A percentile compares a stretch with the other conserved stretches of the same genome.
These are phyloP conservation scores for Caenorhabditis afra DNA, from an alignment of 2,888 invertebrate species.

Conservation along the genomic window DNA sequence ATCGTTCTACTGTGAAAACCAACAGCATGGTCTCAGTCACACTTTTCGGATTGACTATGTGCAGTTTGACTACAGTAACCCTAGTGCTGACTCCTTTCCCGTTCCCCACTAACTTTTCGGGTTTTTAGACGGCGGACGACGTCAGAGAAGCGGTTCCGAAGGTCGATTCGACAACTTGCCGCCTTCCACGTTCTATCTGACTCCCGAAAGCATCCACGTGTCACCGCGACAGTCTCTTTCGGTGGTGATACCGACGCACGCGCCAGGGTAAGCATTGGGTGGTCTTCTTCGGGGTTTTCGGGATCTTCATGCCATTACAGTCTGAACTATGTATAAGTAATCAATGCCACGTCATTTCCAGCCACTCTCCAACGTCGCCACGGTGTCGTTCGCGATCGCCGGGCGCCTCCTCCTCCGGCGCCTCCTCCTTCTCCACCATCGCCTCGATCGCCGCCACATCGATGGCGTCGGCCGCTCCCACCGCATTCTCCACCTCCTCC, in stretches of 20 bases:
- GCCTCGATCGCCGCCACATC: conserved; percentile 51
- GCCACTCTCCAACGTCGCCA: conserved; percentile 30
- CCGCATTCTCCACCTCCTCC: conserved; percentile 30
- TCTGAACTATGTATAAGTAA: no score
- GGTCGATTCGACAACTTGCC: conserved; percentile 44
- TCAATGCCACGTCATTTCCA: no score
- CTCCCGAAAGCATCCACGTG: conserved; percentile 26
- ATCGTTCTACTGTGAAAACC: not conserved
- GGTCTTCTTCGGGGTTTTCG: not conserved
- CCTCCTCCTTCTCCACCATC: conserved; percentile 35
- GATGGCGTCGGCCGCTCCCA: conserved; percentile 36
- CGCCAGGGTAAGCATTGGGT: conserved; percentile 29
- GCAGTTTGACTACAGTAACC: not conserved
- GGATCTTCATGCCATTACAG: no score
- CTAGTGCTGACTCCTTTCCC: no score
- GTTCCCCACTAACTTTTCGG: no score
- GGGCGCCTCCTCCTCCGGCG: conserved; percentile 21
- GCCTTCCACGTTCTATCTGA: conserved; percentile 42
- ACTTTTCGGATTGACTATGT: no score
- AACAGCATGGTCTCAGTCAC: not conserved
- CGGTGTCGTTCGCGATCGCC: conserved; percentile 42
- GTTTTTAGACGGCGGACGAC: conserved; percentile 36
- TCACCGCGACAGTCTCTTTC: conserved; percentile 47
- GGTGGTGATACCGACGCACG: conserved; percentile 45
- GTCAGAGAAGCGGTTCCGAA: conserved; percentile 50